A percentile compares a stretch with the other conserved stretches of the same genome.
Conservation (phyloP, 2,888 invertebrate genomes). For the Eutolmus rufibarbis region DNA sequence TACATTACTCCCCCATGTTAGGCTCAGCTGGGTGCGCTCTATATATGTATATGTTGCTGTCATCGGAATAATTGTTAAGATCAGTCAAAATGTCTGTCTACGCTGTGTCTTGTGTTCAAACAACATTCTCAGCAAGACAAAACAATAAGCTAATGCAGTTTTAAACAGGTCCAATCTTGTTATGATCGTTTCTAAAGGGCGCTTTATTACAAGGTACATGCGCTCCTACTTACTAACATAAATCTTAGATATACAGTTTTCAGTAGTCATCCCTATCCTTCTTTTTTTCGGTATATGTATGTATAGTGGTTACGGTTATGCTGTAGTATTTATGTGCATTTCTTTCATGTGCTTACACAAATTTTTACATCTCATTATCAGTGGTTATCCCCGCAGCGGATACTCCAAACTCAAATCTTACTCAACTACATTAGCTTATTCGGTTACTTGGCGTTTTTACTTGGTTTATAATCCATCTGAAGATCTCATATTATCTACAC, state of each 20-base stretch:
- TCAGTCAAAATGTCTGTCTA: not conserved
- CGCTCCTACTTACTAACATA: not conserved
- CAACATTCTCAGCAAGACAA: not conserved
- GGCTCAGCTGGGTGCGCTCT: not conserved
- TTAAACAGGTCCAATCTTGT: not conserved
- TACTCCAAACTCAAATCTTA: not conserved
- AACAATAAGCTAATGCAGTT: not conserved
- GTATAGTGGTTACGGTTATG: not conserved
- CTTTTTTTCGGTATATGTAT: not conserved
- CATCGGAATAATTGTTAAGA: not conserved
- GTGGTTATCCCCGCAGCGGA: not conserved
- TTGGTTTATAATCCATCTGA: not conserved
- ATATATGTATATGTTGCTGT: not conserved
- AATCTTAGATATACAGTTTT: not conserved
- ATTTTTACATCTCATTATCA: not conserved
- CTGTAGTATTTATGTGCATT: not conserved
- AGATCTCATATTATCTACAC: not conserved
- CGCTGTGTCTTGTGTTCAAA: not conserved
- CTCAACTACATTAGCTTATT: conserved; percentile 3
- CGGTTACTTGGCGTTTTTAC: conserved; percentile 15
- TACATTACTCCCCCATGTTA: not conserved
- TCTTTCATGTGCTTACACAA: not conserved
- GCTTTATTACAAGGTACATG: not conserved
- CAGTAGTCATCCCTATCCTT: not conserved
- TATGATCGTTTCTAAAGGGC: not conserved